A percentile compares a stretch with the other conserved stretches of the same genome.
These are phyloP conservation scores for Hippopotamus amphibius DNA, from an alignment of 2,113 vertebrate genomes.

Conservation along the genomic window DNA sequence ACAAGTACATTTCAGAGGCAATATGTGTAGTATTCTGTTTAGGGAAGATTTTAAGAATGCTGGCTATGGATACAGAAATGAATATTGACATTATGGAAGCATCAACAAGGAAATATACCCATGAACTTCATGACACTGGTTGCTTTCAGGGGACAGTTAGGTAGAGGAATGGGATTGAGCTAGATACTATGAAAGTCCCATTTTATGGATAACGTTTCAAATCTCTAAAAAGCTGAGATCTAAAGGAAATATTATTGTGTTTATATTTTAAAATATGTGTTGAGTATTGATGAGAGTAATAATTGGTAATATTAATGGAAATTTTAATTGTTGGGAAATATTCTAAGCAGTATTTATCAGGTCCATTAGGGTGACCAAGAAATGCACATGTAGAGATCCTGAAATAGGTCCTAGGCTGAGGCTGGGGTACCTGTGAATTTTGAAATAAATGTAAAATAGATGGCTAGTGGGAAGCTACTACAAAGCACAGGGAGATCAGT, in stretches of 20 bases:
- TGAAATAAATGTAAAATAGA: too few species aligned
- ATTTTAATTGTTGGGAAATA: background rate
- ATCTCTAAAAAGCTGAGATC: background rate
- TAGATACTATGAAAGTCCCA: background rate
- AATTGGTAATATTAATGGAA: background rate
- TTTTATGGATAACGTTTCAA: too few species aligned
- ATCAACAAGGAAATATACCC: background rate
- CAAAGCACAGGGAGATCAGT: too few species aligned
- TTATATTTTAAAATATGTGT: background rate
- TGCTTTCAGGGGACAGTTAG: rapidly evolving
- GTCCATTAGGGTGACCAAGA: background rate
- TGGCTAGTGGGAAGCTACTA: too few species aligned
- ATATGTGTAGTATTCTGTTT: background rate
- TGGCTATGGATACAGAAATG: background rate
- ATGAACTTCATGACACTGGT: background rate
- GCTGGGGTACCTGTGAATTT: background rate
- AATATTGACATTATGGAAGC: background rate
- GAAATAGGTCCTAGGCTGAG: background rate
- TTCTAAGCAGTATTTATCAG: background rate
- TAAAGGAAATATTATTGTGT: background rate
- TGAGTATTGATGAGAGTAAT: background rate
- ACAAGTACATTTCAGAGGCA: background rate
- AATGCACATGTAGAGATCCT: background rate
- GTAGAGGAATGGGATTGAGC: background rate
- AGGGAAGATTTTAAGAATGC: background rate